These are phyloP conservation scores for Eidolon helvum DNA, from an alignment of 2,113 vertebrate species.

Conservation along the genomic window DNA sequence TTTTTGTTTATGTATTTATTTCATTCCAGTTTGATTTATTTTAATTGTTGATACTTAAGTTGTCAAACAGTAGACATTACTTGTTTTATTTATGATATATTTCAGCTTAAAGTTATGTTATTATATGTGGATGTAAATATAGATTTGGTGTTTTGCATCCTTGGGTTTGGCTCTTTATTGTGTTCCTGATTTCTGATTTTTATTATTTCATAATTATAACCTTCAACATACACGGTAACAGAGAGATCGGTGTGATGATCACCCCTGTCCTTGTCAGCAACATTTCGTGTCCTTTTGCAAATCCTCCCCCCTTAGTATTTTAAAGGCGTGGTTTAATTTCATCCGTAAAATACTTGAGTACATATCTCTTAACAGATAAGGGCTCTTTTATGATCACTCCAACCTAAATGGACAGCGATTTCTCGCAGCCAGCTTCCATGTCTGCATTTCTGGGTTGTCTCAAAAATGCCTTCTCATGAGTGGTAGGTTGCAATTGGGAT, in stretches of 20 bases:
- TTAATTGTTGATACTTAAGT: conserved; percentile 84
- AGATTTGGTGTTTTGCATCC: conserved; percentile 88
- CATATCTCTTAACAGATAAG: neutral
- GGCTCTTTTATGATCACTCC: neutral
- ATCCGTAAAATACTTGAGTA: too few relatives aligned
- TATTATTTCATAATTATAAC: neutral
- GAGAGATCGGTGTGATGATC: accelerated
- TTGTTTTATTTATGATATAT: conserved; percentile 89
- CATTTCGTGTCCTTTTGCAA: too few relatives aligned
- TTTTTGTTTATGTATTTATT: conserved; percentile 88
- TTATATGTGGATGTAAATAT: conserved; percentile 89
- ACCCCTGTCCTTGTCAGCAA: accelerated
- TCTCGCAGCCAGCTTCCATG: accelerated
- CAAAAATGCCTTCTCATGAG: accelerated
- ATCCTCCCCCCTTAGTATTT: neutral
- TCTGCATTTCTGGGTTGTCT: neutral
- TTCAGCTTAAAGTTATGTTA: conserved; percentile 88
- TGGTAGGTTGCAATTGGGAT: accelerated
- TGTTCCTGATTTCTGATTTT: conserved; percentile 48
- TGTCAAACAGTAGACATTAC: conserved; percentile 84
- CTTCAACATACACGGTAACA: accelerated
- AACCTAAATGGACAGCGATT: accelerated
- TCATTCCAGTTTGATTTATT: conserved; percentile 87
- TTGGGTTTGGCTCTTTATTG: conserved; percentile 67
- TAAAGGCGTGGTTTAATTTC: neutral